phyloP scores from a whole-genome alignment of 2,797 vertebrate species.

The Agapornis canus region DNA sequence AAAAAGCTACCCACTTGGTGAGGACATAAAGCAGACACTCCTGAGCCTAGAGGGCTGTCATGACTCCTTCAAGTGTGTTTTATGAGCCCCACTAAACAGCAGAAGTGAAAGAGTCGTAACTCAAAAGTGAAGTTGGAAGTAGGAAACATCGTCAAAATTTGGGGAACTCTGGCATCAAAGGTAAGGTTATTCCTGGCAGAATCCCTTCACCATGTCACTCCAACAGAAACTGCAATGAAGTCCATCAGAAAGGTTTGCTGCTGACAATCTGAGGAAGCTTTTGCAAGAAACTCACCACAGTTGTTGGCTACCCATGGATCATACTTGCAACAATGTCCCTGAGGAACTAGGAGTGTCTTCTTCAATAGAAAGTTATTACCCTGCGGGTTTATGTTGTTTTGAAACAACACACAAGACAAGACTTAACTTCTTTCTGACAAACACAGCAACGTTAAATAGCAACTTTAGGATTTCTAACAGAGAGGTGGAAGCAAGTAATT shows the following conservation, averaged over 20 bases:
- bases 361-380: not conserved
- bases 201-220: not conserved
- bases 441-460: not conserved
- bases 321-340: not conserved
- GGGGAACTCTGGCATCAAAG: not conserved
- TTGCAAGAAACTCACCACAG: not conserved
- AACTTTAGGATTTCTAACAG: not conserved
- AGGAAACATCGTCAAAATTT: not conserved
- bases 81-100: not conserved
- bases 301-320: not conserved
- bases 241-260: not conserved
- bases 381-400: not conserved
- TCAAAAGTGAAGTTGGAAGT: not conserved
- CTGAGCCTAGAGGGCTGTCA: not conserved
- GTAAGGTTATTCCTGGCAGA: not conserved
- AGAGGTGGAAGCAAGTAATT: not conserved
- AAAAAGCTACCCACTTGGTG: not conserved
- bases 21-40: accelerated
- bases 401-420: not conserved
- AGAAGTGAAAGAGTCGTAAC: not conserved
- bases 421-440: not conserved
- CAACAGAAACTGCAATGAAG: not conserved
- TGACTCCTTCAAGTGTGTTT: not conserved
- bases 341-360: not conserved
- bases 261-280: not conserved